Evolutionary conservation across 2,797 vertebrate genomes (phyloP).

Genomic region (Sebastes cheni): DNA sequence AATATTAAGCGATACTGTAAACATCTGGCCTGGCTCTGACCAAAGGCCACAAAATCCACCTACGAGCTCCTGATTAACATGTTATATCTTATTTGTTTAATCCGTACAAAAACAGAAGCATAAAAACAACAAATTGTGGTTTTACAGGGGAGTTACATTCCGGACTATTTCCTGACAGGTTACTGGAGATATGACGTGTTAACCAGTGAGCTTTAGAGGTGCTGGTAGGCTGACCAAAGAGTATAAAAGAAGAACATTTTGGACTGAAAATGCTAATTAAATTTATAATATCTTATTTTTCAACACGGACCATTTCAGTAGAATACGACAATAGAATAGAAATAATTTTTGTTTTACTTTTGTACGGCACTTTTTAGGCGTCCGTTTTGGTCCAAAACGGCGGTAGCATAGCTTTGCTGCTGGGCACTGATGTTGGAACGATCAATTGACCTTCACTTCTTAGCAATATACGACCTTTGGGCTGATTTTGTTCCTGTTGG

Average conservation of each 20-base stretch:
- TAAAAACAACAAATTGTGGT: not conserved
- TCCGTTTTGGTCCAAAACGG: no score
- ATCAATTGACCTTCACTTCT: no score
- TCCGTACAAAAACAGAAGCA: not conserved
- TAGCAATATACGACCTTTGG: no score
- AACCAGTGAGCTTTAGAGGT: not conserved
- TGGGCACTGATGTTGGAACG: no score
- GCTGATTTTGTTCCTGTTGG: not conserved
- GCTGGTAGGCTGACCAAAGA: not conserved
- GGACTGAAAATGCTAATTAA: no score
- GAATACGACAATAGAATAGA: no score
- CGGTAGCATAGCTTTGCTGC: no score
- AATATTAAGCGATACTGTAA: not conserved
- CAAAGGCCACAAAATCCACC: not conserved
- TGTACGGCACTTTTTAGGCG: no score
- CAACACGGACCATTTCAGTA: no score
- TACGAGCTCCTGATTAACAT: not conserved
- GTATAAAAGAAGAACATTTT: no score
- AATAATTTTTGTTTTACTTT: no score
- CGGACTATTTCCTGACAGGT: not conserved
- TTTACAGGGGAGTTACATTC: not conserved
- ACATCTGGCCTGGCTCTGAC: not conserved
- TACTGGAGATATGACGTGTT: not conserved
- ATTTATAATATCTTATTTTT: no score
- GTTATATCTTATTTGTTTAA: not conserved